A percentile compares a stretch with the other conserved stretches of the same genome.
Evolutionary conservation across 2,888 invertebrate species (phyloP).

Genomic region (Pseudococcus viburni): DNA sequence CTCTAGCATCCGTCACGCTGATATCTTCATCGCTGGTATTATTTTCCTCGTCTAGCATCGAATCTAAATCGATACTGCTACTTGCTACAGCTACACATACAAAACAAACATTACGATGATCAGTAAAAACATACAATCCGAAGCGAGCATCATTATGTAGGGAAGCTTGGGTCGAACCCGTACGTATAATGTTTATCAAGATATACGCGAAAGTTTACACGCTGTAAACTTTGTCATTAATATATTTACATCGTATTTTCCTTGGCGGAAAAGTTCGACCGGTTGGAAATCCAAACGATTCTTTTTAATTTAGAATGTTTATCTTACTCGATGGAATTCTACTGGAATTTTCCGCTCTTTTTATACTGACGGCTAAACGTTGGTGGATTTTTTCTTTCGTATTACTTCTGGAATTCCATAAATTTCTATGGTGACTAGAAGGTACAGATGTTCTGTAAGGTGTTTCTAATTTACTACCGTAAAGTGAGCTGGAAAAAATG

Average conservation of each 20-base stretch:
- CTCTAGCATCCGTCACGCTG: constrained; percentile 75
- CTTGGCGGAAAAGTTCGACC: background rate
- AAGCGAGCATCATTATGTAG: background rate
- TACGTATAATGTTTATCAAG: background rate
- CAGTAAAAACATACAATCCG: background rate
- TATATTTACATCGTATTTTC: constrained; percentile 44
- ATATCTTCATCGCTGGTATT: constrained; percentile 77
- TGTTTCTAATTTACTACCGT: constrained; percentile 67
- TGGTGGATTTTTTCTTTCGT: constrained; percentile 65
- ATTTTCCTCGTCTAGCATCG: constrained; percentile 77
- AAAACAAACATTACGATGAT: background rate
- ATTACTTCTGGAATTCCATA: constrained; percentile 60
- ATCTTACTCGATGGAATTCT: constrained; percentile 68
- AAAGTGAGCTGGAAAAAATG: constrained; percentile 65
- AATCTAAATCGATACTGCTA: constrained; percentile 75
- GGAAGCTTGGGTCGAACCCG: background rate
- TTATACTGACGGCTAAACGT: constrained; percentile 63
- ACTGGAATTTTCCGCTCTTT: constrained; percentile 60
- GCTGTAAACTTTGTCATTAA: background rate
- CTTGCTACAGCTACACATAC: constrained; percentile 66
- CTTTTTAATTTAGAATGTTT: constrained; percentile 48
- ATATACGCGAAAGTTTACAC: constrained; percentile 30
- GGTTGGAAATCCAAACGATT: constrained; percentile 30
- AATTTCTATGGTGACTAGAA: constrained; percentile 63
- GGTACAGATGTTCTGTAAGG: constrained; percentile 58